Evolutionary conservation across 1,140 invertebrate species (phyloP).

Genomic region (Oreohelix idahoensis): DNA sequence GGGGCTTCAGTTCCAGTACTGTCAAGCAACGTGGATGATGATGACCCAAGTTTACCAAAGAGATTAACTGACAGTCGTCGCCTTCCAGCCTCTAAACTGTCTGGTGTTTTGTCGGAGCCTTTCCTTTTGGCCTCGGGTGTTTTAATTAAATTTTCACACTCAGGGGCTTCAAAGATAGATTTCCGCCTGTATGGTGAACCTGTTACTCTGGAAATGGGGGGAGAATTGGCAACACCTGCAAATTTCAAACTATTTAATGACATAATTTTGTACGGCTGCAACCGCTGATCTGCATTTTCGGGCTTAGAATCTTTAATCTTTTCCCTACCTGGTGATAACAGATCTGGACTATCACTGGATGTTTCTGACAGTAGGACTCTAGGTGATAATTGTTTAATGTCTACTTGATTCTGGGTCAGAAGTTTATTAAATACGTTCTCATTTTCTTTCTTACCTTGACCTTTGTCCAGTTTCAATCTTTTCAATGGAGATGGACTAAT

Average conservation of each 20-base stretch:
- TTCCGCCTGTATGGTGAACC: constrained; percentile 29
- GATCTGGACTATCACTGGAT: too few relatives aligned
- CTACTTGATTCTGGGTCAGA: neutral
- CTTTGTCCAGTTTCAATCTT: neutral
- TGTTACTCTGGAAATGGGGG: neutral
- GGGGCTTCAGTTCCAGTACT: neutral
- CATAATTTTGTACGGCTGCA: too few relatives aligned
- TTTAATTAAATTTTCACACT: constrained; percentile 18
- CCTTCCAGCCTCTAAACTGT: constrained; percentile 28
- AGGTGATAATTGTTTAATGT: too few relatives aligned
- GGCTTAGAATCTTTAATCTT: too few relatives aligned
- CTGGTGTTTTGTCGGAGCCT: constrained; percentile 38
- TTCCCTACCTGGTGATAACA: too few relatives aligned
- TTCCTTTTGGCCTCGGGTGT: constrained; percentile 20
- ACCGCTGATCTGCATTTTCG: too few relatives aligned
- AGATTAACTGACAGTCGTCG: constrained; percentile 31
- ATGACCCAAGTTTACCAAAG: constrained; percentile 15
- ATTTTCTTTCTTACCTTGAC: neutral
- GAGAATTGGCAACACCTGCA: neutral
- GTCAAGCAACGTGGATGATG: neutral
- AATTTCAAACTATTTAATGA: neutral
- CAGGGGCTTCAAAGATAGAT: constrained; percentile 34
- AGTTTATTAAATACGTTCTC: neutral
- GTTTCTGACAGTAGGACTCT: too few relatives aligned
- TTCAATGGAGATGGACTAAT: neutral